Percentiles rank a stretch among this genome's conserved stretches.
These are phyloP conservation scores for Chondrosia reniformis DNA, from an alignment of 37 sponge, comb jelly and placozoan species.

Conservation along the genomic window DNA sequence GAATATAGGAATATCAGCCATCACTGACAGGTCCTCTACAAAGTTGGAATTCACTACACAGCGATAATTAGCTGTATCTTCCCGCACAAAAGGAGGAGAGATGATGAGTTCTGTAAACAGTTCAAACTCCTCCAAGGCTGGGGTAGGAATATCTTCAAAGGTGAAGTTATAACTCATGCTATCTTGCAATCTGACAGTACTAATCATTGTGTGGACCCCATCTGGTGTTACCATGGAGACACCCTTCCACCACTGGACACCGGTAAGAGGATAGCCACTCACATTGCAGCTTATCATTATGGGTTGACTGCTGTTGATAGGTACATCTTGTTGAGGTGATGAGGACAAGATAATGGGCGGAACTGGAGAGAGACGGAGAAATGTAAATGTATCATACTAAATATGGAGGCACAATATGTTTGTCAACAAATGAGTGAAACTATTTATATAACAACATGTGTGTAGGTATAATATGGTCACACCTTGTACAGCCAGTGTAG, in stretches of 20 bases:
- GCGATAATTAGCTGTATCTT: slow-evolving; percentile 64
- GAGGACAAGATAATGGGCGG: slow-evolving; percentile 30
- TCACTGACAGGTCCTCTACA: not conserved
- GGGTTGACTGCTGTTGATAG: not conserved
- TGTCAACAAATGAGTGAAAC: no score
- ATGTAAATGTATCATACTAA: no score
- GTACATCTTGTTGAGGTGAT: slow-evolving; percentile 22
- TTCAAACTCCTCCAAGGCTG: slow-evolving; percentile 25
- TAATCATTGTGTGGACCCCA: not conserved
- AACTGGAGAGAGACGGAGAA: no score
- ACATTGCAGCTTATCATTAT: not conserved
- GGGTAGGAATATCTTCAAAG: not conserved
- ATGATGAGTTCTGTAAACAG: slow-evolving; percentile 38
- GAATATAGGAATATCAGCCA: slow-evolving; percentile 27
- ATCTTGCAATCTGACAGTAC: slow-evolving; percentile 12
- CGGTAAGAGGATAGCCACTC: not conserved
- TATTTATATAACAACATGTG: not conserved
- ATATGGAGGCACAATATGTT: no score
- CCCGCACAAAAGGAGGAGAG: slow-evolving; percentile 14
- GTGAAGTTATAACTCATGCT: not conserved
- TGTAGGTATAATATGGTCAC: no score
- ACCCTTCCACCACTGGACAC: not conserved
- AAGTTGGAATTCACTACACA: slow-evolving; percentile 43
- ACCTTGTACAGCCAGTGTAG: not conserved
- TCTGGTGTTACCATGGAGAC: no score